Evolutionary conservation across 2,797 vertebrate species (phyloP).

Genomic region (Sebastes jordani): DNA sequence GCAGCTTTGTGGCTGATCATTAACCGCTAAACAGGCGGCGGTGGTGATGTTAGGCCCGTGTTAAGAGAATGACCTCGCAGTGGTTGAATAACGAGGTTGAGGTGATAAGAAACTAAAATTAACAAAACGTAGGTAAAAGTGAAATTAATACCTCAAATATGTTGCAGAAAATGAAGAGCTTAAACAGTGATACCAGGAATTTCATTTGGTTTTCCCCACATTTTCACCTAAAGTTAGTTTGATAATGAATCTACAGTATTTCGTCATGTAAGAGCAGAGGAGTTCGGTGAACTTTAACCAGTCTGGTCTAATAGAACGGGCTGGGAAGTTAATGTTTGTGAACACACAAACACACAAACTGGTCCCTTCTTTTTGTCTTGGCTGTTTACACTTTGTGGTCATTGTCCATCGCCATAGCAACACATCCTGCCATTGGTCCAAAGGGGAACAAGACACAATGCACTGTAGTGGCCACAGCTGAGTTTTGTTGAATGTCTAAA

Average conservation of each 20-base stretch:
- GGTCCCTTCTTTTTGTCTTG: slow-evolving; percentile 56
- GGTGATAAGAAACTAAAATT: not conserved
- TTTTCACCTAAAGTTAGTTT: not conserved
- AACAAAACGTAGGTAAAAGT: not conserved
- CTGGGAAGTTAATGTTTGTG: slow-evolving; percentile 59
- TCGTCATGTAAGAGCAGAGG: not conserved
- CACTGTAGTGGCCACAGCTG: not conserved
- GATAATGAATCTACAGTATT: not conserved
- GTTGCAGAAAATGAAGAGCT: not conserved
- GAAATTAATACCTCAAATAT: not conserved
- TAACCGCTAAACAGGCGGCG: slow-evolving; percentile 49
- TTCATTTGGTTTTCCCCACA: not conserved
- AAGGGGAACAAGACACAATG: slow-evolving; percentile 60
- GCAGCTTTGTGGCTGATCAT: slow-evolving; percentile 67
- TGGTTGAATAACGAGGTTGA: not conserved
- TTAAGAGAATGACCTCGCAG: not conserved
- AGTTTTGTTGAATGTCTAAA: not conserved
- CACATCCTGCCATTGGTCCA: slow-evolving; percentile 74
- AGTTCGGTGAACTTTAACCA: slow-evolving; percentile 48
- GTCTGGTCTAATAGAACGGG: slow-evolving; percentile 14
- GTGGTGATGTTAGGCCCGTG: not conserved
- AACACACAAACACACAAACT: slow-evolving; percentile 45
- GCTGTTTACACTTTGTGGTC: slow-evolving; percentile 78
- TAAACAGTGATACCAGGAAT: not conserved
- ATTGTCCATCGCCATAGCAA: slow-evolving; percentile 77